phyloP scores from a whole-genome alignment of 2,888 invertebrate species.

The Sesamia inferens region DNA sequence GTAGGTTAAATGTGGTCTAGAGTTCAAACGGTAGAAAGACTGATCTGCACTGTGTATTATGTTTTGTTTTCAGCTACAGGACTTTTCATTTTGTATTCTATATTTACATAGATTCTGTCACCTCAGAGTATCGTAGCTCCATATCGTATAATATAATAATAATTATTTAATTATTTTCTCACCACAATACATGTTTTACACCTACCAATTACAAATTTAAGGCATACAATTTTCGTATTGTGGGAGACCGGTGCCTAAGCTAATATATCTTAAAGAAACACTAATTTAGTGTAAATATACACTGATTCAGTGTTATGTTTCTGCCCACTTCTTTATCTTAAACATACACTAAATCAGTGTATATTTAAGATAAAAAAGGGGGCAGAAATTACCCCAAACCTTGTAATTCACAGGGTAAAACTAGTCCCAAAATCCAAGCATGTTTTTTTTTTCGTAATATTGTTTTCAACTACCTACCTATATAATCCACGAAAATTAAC shows the following conservation, averaged over 20 bases:
- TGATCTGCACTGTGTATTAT: neutral
- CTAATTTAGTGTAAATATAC: no score
- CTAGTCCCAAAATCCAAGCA: neutral
- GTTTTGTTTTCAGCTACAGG: neutral
- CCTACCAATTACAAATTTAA: no score
- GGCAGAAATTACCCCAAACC: neutral
- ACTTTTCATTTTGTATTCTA: neutral
- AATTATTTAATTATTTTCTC: no score
- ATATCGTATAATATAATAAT: neutral
- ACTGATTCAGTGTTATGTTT: no score
- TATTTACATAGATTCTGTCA: neutral
- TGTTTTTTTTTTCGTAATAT: no score
- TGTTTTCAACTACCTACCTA: neutral
- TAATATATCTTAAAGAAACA: no score
- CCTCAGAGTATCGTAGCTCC: no score
- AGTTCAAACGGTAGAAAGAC: constrained; percentile 1
- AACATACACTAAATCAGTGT: neutral
- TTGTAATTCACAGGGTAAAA: neutral
- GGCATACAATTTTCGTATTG: no score
- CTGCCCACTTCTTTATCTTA: no score
- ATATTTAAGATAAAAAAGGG: neutral
- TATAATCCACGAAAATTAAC: neutral
- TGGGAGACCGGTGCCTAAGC: no score
- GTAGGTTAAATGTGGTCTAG: neutral
- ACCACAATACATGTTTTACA: no score